phyloP scores from a whole-genome alignment of 2,113 vertebrate genomes.

The Pithys albifrons region DNA sequence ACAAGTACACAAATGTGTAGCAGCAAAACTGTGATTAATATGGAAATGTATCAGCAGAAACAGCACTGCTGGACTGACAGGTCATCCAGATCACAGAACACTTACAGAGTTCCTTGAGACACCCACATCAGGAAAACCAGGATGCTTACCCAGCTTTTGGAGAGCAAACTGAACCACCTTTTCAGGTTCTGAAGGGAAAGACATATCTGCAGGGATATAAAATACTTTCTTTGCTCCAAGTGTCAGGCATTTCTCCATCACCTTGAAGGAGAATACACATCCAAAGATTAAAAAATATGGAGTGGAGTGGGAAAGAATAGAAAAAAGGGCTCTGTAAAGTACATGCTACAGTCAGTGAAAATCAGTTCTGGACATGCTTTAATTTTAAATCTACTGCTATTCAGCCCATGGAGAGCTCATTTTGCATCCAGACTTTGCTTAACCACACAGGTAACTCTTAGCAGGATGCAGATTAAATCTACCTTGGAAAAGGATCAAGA shows the following conservation, averaged over 20 bases:
- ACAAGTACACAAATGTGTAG: not conserved
- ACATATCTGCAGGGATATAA: constrained; percentile 85
- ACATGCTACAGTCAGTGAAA: not conserved
- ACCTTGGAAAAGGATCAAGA: not conserved
- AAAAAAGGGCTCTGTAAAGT: not conserved
- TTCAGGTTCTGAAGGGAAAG: constrained; percentile 73
- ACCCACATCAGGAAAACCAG: not conserved
- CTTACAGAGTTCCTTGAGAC: not conserved
- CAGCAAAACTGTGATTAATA: not conserved
- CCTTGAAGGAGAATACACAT: constrained; percentile 66
- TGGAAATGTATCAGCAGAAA: not conserved
- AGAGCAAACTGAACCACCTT: constrained; percentile 81
- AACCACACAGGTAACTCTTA: not conserved
- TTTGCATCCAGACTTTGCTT: not conserved
- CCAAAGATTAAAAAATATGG: not conserved
- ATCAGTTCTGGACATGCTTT: not conserved
- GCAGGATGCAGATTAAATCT: not conserved
- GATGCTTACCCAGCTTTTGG: constrained; percentile 78
- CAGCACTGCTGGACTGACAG: not conserved
- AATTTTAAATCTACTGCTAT: not conserved
- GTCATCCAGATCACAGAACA: not conserved
- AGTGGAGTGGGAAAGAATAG: rapidly evolving
- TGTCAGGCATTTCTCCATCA: constrained; percentile 80
- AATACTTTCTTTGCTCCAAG: constrained; percentile 81
- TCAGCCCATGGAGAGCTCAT: not conserved